Percentiles rank a stretch among this genome's conserved stretches.
Evolutionary conservation across 2,113 vertebrate species (phyloP).

Genomic region (Stomatorhinus ivindoensis): DNA sequence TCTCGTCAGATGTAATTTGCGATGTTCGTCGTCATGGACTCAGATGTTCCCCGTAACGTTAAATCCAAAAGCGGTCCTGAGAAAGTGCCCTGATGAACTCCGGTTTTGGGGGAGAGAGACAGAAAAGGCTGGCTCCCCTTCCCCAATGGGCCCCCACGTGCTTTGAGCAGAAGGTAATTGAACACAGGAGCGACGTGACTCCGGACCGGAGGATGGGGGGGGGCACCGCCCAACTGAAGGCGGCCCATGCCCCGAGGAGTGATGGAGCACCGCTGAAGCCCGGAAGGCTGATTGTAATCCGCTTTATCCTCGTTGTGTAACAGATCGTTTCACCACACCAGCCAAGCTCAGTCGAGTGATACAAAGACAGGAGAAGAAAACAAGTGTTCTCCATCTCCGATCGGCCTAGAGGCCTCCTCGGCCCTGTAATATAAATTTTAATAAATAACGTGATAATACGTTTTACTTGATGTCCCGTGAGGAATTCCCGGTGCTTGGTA

Average conservation of each 20-base stretch:
- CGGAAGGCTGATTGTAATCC: conserved; percentile 35
- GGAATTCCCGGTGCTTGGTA: conserved; percentile 60
- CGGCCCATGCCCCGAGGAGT: neutral
- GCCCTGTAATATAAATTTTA: conserved; percentile 34
- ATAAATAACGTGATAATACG: conserved; percentile 40
- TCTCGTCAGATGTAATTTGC: neutral
- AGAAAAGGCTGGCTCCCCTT: neutral
- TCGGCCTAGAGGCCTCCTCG: conserved; percentile 8
- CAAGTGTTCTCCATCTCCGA: conserved; percentile 10
- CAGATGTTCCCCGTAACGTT: neutral
- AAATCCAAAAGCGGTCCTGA: neutral
- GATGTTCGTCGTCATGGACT: neutral
- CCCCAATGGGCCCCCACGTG: neutral
- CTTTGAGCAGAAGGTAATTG: neutral
- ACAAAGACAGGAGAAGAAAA: conserved; percentile 10
- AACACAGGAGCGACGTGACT: neutral
- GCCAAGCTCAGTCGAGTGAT: conserved; percentile 37
- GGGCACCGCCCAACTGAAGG: conserved; percentile 17
- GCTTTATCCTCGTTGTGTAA: conserved; percentile 40
- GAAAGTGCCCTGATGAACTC: conserved; percentile 6
- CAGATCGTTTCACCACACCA: conserved; percentile 26
- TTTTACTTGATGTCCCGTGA: conserved; percentile 47
- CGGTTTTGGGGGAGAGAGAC: neutral
- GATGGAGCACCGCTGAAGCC: conserved; percentile 17
- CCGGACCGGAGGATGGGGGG: neutral